Percentiles rank a stretch among this genome's conserved stretches.
phyloP scores from a whole-genome alignment of 2,113 vertebrate genomes.

The Strix aluco region DNA sequence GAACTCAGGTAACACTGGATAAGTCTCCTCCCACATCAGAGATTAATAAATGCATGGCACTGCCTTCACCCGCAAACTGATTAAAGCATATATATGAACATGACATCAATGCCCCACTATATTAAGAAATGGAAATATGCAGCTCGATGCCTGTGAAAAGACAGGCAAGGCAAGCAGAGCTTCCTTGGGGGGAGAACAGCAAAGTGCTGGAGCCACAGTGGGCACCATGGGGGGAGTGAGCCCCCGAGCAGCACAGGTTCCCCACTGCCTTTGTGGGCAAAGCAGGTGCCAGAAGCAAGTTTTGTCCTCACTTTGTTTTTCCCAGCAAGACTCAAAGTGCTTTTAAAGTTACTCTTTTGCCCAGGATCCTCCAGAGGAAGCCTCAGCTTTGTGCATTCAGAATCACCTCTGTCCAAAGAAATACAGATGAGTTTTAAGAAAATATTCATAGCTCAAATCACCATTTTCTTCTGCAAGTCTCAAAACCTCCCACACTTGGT shows the following conservation, averaged over 20 bases:
- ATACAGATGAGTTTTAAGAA: background rate
- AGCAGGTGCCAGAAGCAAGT: background rate
- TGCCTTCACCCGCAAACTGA: background rate
- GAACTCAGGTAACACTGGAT: background rate
- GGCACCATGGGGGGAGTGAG: background rate
- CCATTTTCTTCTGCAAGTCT: background rate
- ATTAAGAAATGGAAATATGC: background rate
- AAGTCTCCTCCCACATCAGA: background rate
- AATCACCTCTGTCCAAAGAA: background rate
- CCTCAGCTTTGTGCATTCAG: background rate
- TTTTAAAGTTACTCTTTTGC: background rate
- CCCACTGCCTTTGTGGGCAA: background rate
- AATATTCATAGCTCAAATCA: background rate
- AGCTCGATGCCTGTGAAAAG: background rate
- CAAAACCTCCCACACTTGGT: background rate
- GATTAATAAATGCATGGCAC: background rate
- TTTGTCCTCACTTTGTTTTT: background rate
- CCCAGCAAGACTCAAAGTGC: background rate
- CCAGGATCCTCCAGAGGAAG: background rate
- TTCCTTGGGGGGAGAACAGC: background rate
- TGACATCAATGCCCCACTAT: background rate
- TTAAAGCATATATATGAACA: rapidly evolving
- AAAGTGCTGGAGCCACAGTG: background rate
- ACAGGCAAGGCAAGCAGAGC: background rate
- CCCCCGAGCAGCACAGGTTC: rapidly evolving